Evolutionary conservation across 2,113 vertebrate species (phyloP).

Genomic region (Agapornis roseicollis): DNA sequence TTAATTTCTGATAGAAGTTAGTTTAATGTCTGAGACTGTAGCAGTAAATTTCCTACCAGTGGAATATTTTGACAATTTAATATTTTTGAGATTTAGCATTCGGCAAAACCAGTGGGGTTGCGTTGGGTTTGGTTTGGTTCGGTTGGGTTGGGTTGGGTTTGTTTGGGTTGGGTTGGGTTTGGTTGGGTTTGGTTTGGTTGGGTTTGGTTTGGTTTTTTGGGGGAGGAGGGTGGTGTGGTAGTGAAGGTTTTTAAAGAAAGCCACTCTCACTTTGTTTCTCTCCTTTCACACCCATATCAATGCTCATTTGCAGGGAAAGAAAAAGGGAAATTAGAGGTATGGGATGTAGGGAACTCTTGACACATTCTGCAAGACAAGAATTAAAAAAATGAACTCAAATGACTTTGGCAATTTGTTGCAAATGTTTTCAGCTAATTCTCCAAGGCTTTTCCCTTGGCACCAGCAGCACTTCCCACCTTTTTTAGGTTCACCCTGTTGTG

Average conservation of each 20-base stretch:
- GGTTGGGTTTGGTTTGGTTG: not conserved
- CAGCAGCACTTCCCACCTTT: constrained; percentile 18
- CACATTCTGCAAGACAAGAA: not conserved
- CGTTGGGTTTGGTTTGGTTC: not conserved
- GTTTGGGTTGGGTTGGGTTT: not conserved
- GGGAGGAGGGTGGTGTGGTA: not conserved
- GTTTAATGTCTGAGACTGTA: not conserved
- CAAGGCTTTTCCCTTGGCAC: constrained; percentile 10
- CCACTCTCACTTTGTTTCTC: not conserved
- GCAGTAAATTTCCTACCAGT: not conserved
- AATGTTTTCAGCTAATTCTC: constrained; percentile 34
- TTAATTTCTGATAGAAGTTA: not conserved
- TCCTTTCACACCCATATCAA: not conserved
- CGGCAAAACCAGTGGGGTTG: fast-evolving
- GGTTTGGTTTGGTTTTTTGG: too few species aligned
- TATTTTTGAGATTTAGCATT: not conserved
- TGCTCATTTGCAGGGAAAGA: not conserved
- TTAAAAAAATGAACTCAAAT: constrained; percentile 17
- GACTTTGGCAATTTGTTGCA: not conserved
- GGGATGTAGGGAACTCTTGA: not conserved
- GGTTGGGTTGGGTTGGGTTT: not conserved
- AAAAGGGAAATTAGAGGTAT: not conserved
- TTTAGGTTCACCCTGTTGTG: not conserved
- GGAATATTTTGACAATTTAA: not conserved
- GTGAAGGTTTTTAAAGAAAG: not conserved